Evolutionary conservation across 2,888 invertebrate species (phyloP), one percentile per base, ranked within the genome.

Genomic region (Troides aeacus): DNA sequence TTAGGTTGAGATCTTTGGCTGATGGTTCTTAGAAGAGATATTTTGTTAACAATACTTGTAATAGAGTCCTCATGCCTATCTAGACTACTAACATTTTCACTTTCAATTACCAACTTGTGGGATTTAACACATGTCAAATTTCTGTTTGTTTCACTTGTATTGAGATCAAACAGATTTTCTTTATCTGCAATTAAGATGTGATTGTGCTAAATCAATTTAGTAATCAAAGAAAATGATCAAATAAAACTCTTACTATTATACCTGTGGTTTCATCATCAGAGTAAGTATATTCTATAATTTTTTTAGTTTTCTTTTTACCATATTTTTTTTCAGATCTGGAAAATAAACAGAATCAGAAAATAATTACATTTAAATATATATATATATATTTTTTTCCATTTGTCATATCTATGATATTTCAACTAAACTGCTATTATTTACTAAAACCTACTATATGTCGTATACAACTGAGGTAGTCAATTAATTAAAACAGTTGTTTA

Each of bases 21-120:
- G 17, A 81, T 72, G 67, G 79, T 81, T 62, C 81, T 83, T 10
- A 89, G 73, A 56, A 83, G 21, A 12, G 86, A 83, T 69, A 87
- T 59, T 61, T 86, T 86, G 53, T 83, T 82, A 0, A 85, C 81
- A 68, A 90, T 84, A 53, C 85, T 84, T 69, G 84, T 81, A 53
- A 92, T 88, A 1, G 92, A 91, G 62, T 88, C 84, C 78, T 91
- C 84, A 58, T 74, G 67, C 59, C 66, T 64, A 70, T 79, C 78
- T 17, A 80, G 77, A 67, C 70, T 79, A 12, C 56, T 72, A 42
- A 74, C 77, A 7, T 68, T 66, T 70, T 84, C 83, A 71, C 75
- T 80, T 79, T 91, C 91, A 64, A 92, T 81, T 56, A 86, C 67
- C 46, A 92, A 75, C 74, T 87, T 74, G 76, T 90, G 83, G 50